phyloP scores from a whole-genome alignment of 1,140 invertebrate species.

The Aplysia californica region DNA sequence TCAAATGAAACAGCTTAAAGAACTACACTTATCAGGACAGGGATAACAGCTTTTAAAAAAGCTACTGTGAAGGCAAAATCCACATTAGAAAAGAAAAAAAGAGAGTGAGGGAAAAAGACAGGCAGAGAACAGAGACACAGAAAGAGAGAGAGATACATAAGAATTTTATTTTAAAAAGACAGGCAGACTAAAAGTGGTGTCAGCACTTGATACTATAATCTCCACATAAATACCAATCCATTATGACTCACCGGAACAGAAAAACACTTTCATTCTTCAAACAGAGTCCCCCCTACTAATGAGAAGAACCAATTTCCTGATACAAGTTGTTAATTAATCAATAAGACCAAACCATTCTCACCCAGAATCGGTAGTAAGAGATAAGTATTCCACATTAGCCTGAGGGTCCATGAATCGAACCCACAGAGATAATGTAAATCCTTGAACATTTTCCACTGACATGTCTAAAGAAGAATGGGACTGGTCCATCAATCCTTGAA shows the following conservation, averaged over 20 bases:
- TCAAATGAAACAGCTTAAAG: no score
- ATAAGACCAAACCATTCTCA: no score
- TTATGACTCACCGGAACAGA: not conserved
- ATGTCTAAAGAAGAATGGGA: not conserved
- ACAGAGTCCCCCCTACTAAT: not conserved
- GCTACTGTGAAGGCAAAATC: no score
- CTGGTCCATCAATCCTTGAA: slow-evolving; percentile 26
- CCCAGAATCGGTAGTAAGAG: no score
- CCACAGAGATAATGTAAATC: slow-evolving; percentile 46
- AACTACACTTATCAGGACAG: no score
- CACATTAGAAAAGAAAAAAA: not conserved
- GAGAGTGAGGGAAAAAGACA: not conserved
- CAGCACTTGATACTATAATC: not conserved
- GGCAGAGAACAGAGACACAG: not conserved
- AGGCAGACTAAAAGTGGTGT: not conserved
- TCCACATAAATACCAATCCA: not conserved
- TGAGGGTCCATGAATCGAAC: slow-evolving; percentile 15
- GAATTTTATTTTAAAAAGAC: no score
- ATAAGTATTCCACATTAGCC: no score
- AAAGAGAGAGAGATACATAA: no score
- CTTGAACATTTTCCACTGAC: slow-evolving; percentile 10
- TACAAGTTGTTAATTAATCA: not conserved
- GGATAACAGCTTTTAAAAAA: no score
- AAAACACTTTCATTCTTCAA: not conserved
- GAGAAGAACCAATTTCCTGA: not conserved